Percentiles rank a stretch among this genome's conserved stretches.
Conservation (phyloP, 2,797 vertebrate genomes). For the Euphonia xanthogaster region DNA sequence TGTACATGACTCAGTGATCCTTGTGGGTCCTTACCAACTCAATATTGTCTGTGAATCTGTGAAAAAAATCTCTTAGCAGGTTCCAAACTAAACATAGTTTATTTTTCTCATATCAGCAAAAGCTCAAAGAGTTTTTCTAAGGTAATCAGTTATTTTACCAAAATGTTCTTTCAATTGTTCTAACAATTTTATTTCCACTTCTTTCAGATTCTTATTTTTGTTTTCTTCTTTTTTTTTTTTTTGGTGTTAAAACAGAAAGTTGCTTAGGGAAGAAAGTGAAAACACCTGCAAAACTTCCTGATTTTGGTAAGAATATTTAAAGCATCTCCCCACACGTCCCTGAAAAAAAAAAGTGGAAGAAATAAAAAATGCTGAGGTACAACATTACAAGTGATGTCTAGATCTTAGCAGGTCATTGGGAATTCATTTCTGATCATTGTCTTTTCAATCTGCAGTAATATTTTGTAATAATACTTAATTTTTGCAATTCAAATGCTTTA, state of each 20-base stretch:
- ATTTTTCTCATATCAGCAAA: background rate
- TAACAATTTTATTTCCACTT: background rate
- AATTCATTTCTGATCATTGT: background rate
- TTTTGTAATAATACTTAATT: background rate
- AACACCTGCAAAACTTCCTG: background rate
- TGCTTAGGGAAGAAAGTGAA: background rate
- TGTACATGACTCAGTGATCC: accelerated
- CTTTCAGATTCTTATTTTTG: background rate
- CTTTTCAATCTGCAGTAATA: background rate
- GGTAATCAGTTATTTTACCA: background rate
- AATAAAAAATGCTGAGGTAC: background rate
- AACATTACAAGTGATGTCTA: background rate
- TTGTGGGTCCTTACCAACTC: background rate
- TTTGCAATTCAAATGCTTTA: background rate
- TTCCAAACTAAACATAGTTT: background rate
- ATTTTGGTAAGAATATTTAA: background rate
- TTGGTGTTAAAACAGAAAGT: background rate
- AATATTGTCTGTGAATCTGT: background rate
- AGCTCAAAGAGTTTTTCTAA: background rate
- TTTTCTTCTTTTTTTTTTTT: background rate
- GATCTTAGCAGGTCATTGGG: background rate
- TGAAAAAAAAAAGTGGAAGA: background rate
- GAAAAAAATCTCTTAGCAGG: background rate
- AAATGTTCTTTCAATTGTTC: background rate
- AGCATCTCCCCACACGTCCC: too few relatives aligned